Evolutionary conservation across 2,797 vertebrate genomes (phyloP), one percentile per base, ranked within the genome.

Genomic region (Scolopax rusticola): DNA sequence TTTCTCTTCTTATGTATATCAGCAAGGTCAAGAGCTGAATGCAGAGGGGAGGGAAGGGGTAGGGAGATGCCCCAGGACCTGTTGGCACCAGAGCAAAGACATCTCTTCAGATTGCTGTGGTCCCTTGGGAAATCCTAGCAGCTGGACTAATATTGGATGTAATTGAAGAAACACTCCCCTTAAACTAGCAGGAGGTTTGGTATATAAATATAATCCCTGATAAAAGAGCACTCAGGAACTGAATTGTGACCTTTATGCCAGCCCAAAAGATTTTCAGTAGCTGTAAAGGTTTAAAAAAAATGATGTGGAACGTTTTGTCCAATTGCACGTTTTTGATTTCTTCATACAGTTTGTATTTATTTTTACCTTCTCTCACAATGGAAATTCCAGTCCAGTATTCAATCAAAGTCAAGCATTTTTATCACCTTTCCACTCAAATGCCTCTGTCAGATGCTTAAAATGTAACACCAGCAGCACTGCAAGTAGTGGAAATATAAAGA

Each of bases 331-430:
- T 50, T 65, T 53, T 19, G 2, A 73, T 88, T 93, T 86, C 47
- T 76, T 94, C 36, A 17, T 21, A 11, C 27, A 74, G 14, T 77
- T 93, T 91, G 54, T 69, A 88, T 95, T 92, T 95, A 87, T 75
- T 94, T 91, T 81, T 82, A 40, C 43, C 13, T 84, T 87, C 88
- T 79, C 11, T 8, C 51, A 88, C 59, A 95, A 74, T 30, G 60
- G 77, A 93, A 96, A 89, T 81, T 90, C 64, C 64, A 76, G 78
- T 86, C 48, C 50, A 59, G 68, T 59, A 50, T 71, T 89, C 89
- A 84, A 83, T 94, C 78, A 74, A 91, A 91, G 67, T 59, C 80
- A 85, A 79, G 28, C 32, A 36, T 95, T 96, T 87, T 87, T 93
- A 73, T 84, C 4, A 4, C 87, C 57, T 93, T 95, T 93, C 77